phyloP scores from a whole-genome alignment of 2,888 invertebrate species.

The Drosophila helvetica region DNA sequence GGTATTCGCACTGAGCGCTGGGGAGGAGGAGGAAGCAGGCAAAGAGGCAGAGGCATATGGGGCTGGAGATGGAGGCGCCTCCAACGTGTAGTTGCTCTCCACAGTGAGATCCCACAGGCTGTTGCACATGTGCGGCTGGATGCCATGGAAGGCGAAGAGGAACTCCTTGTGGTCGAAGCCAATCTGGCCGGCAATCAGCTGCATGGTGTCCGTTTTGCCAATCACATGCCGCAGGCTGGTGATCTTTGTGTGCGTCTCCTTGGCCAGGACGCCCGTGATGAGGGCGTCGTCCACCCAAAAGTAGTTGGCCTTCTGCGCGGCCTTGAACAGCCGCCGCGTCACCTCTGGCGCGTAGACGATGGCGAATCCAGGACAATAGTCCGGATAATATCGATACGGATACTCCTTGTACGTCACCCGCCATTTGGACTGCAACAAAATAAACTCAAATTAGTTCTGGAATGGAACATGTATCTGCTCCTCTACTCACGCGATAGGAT shows the following conservation, averaged over 20 bases:
- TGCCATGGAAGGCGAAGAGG: slow-evolving; percentile 83
- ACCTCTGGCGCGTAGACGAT: slow-evolving; percentile 88
- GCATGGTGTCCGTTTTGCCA: slow-evolving; percentile 55
- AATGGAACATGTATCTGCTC: not conserved
- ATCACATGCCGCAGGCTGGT: slow-evolving; percentile 80
- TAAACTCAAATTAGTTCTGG: not conserved
- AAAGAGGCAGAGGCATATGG: slow-evolving; percentile 9
- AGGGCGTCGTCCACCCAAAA: slow-evolving; percentile 95
- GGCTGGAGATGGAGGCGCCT: slow-evolving; percentile 17
- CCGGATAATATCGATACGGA: slow-evolving; percentile 87
- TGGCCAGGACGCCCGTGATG: slow-evolving; percentile 88
- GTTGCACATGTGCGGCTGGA: slow-evolving; percentile 83
- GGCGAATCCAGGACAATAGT: slow-evolving; percentile 90
- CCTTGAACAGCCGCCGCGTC: slow-evolving; percentile 85
- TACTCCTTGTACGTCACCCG: slow-evolving; percentile 89
- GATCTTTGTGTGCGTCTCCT: slow-evolving; percentile 85
- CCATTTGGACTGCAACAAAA: slow-evolving; percentile 87
- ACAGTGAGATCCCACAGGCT: slow-evolving; percentile 83
- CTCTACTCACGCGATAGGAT: slow-evolving; percentile 84
- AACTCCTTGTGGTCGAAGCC: slow-evolving; percentile 77
- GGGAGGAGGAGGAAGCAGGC: slow-evolving; percentile 19
- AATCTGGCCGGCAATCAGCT: slow-evolving; percentile 67
- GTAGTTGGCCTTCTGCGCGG: slow-evolving; percentile 87
- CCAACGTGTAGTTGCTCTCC: slow-evolving; percentile 46
- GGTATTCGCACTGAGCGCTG: slow-evolving; percentile 7